Evolutionary conservation across 2,113 vertebrate species (phyloP), one percentile per base, ranked within the genome.

Genomic region (Hipposideros armiger): DNA sequence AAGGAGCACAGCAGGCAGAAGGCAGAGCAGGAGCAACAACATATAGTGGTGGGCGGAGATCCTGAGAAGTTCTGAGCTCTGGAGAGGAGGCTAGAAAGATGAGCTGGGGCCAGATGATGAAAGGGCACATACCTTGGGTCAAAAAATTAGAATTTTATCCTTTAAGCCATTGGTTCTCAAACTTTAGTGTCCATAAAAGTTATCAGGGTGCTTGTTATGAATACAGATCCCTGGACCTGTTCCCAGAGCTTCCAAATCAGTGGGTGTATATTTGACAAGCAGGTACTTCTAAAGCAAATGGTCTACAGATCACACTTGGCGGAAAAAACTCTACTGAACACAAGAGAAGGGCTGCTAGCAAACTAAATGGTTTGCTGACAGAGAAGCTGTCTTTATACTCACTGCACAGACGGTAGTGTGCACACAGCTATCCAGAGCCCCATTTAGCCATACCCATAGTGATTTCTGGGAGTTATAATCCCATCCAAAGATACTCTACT

Each of bases 151-250:
- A 80, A 74, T 58, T 52, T 14, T 64, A 50, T 58, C 62, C 45
- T 87, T 83, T 40, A 74, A 92, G 30, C 28, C 52, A 82, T 24
- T 84, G 56, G 40, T 89, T 88, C 54, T 88, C 87, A 93, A 73
- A 82, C 42, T 81, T 76, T 20, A 90, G 60, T 78, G 40, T 74
- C 10, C 50, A 2, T 83, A 76, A 54, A 60, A 32, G 22, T 76
- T 28, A 91, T 20, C 42, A 74, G 13, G 82, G n/a, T 54, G 42
- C n/a, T 84, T 91, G 54, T 40, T 69, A 19, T 40, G 73, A 82
- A 52, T 56, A 16, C 4, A 82, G 42, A 32, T 28, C 26, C 20
- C 42, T 13, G 47, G 52, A 30, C 14, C 58, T 32, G 1, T 36
- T 84, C 66, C 60, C 32, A 47, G 54, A 76, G 52, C 20, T 69